A percentile compares a stretch with the other conserved stretches of the same genome.
Conservation (phyloP, 2,888 invertebrate genomes). For the Dolomedes plantarius region DNA sequence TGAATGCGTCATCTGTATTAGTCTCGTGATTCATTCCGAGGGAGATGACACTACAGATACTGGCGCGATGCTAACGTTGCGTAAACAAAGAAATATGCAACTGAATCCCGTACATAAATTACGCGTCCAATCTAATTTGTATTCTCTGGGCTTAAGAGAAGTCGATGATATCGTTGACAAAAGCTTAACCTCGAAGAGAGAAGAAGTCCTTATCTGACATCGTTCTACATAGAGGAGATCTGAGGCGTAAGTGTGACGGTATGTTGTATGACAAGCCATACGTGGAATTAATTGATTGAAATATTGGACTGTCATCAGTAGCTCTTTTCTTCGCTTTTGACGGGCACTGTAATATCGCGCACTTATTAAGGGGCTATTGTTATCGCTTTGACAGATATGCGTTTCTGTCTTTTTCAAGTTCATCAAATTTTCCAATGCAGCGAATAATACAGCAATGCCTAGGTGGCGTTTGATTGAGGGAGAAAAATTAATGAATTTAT, state of each 20-base stretch:
- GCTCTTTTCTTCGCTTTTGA: too few species aligned
- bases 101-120: conserved; percentile 38
- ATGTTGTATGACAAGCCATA: neutral
- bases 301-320: too few species aligned
- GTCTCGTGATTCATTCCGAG: neutral
- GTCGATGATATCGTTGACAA: conserved; percentile 4
- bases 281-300: too few species aligned
- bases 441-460: too few species aligned
- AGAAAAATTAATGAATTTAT: too few species aligned
- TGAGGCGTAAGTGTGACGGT: neutral
- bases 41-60: neutral
- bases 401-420: too few species aligned
- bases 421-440: too few species aligned
- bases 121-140: conserved; percentile 18
- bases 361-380: too few species aligned
- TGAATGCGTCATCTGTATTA: neutral
- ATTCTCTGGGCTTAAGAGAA: conserved; percentile 24
- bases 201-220: neutral
- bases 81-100: conserved; percentile 48
- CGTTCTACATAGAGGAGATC: neutral
- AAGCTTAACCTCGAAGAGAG: conserved; percentile 9
- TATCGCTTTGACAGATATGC: too few species aligned
- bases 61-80: neutral
- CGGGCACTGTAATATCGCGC: too few species aligned
- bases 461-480: too few species aligned